A percentile compares a stretch with the other conserved stretches of the same genome.
Evolutionary conservation across 2,113 vertebrate species (phyloP).

Genomic region (Nothoprocta perdicaria): DNA sequence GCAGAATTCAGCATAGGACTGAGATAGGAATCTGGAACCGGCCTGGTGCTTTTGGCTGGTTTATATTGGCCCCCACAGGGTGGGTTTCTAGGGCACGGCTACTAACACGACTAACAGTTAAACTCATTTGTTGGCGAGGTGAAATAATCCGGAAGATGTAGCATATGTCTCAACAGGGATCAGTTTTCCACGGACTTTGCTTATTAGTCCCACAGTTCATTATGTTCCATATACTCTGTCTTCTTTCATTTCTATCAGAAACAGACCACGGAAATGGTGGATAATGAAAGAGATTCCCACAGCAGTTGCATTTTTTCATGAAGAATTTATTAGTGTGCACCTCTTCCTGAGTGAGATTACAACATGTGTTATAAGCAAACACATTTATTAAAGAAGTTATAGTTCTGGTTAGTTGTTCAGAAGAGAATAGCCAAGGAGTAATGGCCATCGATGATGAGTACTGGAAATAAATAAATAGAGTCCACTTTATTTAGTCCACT

Average conservation of each 20-base stretch:
- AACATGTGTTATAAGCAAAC: too few species aligned
- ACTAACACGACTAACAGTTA: background rate
- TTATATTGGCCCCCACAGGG: background rate
- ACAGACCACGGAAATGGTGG: background rate
- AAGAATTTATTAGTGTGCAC: background rate
- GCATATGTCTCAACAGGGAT: background rate
- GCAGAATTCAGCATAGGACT: background rate
- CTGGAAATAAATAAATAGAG: background rate
- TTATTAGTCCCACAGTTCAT: background rate
- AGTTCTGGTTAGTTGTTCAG: background rate
- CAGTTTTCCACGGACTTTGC: background rate
- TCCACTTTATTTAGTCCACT: background rate
- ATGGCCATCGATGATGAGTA: slow-evolving; percentile 7
- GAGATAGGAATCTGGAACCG: background rate
- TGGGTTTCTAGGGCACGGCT: background rate
- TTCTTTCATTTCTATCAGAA: background rate
- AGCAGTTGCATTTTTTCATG: background rate
- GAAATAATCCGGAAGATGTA: background rate
- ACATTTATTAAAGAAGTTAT: too few species aligned
- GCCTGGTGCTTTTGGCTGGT: background rate
- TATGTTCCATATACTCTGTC: background rate
- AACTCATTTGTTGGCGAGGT: background rate
- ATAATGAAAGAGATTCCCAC: background rate
- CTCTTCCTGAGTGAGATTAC: background rate
- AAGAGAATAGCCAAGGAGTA: background rate